Percentiles rank a stretch among this genome's conserved stretches.
These are phyloP conservation scores for Agrypnus murinus DNA, from an alignment of 2,888 invertebrate species.

Conservation along the genomic window DNA sequence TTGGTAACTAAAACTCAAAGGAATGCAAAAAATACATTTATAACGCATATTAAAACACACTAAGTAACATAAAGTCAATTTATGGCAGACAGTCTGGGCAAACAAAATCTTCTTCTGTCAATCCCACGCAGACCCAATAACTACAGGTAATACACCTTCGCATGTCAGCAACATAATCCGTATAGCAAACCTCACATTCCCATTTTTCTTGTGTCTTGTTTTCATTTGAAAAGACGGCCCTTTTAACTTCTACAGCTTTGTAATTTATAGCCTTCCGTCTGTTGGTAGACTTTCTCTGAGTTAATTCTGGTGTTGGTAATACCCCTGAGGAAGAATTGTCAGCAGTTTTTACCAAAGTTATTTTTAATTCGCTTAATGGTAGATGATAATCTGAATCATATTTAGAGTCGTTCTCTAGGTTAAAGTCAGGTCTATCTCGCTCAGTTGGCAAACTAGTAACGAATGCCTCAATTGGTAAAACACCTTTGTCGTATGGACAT, in stretches of 20 bases:
- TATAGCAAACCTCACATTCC: slow-evolving; percentile 3
- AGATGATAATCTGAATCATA: background rate
- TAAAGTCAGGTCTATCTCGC: background rate
- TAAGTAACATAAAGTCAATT: background rate
- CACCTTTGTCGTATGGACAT: too few species aligned
- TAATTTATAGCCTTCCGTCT: too few species aligned
- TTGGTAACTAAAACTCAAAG: background rate
- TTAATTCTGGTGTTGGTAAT: slow-evolving; percentile 9
- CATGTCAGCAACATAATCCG: background rate
- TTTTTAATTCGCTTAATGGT: background rate
- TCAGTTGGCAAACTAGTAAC: too few species aligned
- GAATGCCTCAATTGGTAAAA: too few species aligned
- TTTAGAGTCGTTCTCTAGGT: slow-evolving; percentile 1
- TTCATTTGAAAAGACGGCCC: background rate
- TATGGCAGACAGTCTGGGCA: background rate
- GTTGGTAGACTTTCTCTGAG: background rate
- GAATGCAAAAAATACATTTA: background rate
- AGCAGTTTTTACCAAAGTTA: background rate
- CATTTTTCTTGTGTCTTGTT: background rate
- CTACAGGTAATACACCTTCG: background rate
- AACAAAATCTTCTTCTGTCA: background rate
- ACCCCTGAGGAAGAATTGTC: background rate
- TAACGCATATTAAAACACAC: background rate
- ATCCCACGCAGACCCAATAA: background rate
- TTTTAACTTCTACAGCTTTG: too few species aligned